Conservation (phyloP, 2,113 vertebrate genomes). For the Corythornis cristatus region DNA sequence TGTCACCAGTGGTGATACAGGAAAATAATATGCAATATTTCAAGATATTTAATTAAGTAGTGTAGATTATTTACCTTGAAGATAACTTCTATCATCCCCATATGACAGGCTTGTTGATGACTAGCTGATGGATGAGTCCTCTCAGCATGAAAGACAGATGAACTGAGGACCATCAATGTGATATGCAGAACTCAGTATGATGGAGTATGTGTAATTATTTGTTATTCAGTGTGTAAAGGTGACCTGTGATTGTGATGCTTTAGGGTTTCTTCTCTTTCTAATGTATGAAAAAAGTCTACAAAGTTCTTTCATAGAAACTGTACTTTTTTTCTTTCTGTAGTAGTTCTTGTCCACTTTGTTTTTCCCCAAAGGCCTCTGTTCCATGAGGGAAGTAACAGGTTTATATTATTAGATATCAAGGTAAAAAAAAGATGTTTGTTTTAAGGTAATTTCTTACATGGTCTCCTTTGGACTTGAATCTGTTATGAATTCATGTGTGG, state of each 20-base stretch:
- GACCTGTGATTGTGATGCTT: not conserved
- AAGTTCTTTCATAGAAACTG: not conserved
- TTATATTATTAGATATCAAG: not conserved
- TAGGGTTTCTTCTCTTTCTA: not conserved
- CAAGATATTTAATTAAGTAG: conserved; percentile 65
- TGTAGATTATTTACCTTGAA: conserved; percentile 63
- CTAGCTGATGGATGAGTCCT: conserved; percentile 37
- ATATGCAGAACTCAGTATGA: conserved; percentile 35
- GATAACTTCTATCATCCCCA: conserved; percentile 25
- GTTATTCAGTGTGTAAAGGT: conserved; percentile 43
- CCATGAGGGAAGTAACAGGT: not conserved
- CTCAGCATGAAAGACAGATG: conserved; percentile 37
- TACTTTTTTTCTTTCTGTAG: not conserved
- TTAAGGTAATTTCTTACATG: not conserved
- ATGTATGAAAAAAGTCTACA: not conserved
- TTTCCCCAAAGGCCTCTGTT: not conserved
- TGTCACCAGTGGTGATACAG: conserved; percentile 22
- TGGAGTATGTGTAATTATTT: conserved; percentile 35
- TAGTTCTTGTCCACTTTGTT: not conserved
- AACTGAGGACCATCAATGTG: not conserved
- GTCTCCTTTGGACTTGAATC: not conserved
- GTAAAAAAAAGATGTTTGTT: not conserved
- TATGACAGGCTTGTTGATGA: conserved; percentile 44
- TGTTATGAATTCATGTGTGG: not conserved
- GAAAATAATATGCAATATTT: conserved; percentile 63